phyloP scores from a whole-genome alignment of 1,140 invertebrate species.

The Camponotus pennsylvanicus region DNA sequence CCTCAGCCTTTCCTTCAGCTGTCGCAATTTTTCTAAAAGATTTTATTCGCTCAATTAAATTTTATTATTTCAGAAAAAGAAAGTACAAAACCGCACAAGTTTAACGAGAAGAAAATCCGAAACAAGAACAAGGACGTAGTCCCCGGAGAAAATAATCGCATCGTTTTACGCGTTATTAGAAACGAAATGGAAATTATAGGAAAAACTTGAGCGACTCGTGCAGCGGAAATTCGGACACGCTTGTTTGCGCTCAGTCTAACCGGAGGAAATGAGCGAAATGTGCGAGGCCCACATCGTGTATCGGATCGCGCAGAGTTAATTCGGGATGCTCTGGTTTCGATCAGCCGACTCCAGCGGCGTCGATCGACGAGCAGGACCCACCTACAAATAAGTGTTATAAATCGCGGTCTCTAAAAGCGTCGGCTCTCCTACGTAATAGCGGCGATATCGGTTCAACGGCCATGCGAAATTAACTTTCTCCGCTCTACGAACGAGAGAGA shows the following conservation, averaged over 20 bases:
- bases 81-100: background rate
- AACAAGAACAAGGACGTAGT: background rate
- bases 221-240: conserved; percentile 10
- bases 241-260: background rate
- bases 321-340: conserved; percentile 46
- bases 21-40: background rate
- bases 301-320: conserved; percentile 31
- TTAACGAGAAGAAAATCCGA: background rate
- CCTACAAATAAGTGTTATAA: conserved; percentile 31
- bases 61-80: background rate
- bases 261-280: background rate
- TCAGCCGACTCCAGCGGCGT: background rate
- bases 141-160: background rate
- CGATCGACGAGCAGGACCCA: conserved; percentile 36
- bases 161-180: background rate
- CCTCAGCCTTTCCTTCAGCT: background rate
- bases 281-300: background rate
- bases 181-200: background rate
- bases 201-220: background rate
- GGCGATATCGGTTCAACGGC: conserved; percentile 83
- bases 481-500: conserved; percentile 61
- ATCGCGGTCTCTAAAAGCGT: conserved; percentile 62
- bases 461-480: conserved; percentile 85
- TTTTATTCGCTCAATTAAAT: background rate
- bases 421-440: conserved; percentile 76